phyloP scores from a whole-genome alignment of 92 coral and sea anemone species.

The Porites rus region DNA sequence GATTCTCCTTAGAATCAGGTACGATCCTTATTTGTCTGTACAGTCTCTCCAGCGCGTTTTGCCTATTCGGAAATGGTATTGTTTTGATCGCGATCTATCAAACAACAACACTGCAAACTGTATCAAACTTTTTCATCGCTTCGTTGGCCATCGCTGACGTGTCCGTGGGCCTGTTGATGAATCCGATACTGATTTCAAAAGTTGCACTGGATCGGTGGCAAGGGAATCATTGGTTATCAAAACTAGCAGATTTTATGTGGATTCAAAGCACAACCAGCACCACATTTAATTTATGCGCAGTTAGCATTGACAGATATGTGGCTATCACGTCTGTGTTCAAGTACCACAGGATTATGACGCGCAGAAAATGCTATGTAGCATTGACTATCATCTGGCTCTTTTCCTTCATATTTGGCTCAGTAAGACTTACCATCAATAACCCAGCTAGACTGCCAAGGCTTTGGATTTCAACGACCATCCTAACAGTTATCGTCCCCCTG shows the following conservation, averaged over 20 bases:
- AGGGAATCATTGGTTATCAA: slow-evolving; percentile 77
- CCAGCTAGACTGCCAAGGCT: slow-evolving; percentile 55
- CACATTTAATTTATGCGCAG: slow-evolving; percentile 80
- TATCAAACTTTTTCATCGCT: slow-evolving; percentile 66
- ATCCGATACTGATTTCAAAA: slow-evolving; percentile 67
- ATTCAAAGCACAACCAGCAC: slow-evolving; percentile 79
- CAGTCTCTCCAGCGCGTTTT: slow-evolving; percentile 19
- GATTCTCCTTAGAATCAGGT: slow-evolving; percentile 2
- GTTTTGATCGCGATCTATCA: slow-evolving; percentile 59
- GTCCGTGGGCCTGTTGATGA: slow-evolving; percentile 66
- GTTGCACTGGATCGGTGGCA: slow-evolving; percentile 61
- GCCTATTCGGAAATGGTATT: slow-evolving; percentile 48
- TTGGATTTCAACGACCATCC: slow-evolving; percentile 71
- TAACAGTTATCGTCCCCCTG: slow-evolving; percentile 65
- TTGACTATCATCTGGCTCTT: slow-evolving; percentile 64
- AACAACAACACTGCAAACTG: slow-evolving; percentile 39
- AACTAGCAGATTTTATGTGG: slow-evolving; percentile 73
- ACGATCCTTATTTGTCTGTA: slow-evolving; percentile 18
- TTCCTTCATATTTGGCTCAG: slow-evolving; percentile 66
- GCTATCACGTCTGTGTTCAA: slow-evolving; percentile 70
- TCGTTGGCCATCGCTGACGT: slow-evolving; percentile 67
- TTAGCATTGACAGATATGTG: slow-evolving; percentile 75
- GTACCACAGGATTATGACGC: slow-evolving; percentile 58
- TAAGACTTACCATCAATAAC: slow-evolving; percentile 54
- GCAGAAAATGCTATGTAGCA: slow-evolving; percentile 32